These are phyloP conservation scores for Ips typographus DNA, from an alignment of 1,140 invertebrate genomes.

Conservation along the genomic window DNA sequence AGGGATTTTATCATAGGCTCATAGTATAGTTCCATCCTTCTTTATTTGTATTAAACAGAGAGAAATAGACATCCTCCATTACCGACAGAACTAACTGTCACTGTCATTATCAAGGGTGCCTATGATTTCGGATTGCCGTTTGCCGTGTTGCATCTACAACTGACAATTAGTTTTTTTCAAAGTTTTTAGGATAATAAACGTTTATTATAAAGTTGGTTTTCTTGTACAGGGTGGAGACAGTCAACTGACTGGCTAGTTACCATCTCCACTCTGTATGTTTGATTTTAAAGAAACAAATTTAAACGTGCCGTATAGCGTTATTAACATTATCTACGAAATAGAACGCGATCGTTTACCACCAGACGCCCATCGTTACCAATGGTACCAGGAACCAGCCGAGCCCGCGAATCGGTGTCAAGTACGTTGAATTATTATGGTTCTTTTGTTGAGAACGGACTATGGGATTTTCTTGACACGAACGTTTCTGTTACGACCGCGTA, in stretches of 20 bases:
- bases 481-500: not conserved
- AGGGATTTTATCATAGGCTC: no score
- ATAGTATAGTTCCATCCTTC: no score
- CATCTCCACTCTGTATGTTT: not conserved
- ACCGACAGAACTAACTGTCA: no score
- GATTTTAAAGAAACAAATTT: not conserved
- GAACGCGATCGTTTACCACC: conserved; percentile 1
- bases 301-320: not conserved
- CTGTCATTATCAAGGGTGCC: no score
- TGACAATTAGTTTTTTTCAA: no score
- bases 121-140: no score
- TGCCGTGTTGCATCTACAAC: no score
- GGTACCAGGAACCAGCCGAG: conserved; percentile 29
- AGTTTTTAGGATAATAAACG: no score
- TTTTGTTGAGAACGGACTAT: conserved; percentile 6
- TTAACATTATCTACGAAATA: not conserved
- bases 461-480: not conserved
- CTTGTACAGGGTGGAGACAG: not conserved
- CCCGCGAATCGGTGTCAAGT: conserved; percentile 31
- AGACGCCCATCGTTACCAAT: conserved; percentile 3
- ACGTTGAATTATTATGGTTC: conserved; percentile 22
- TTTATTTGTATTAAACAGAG: no score
- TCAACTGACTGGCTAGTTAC: not conserved
- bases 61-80: no score
- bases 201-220: no score